Base-by-base conservation (phyloP, 1,140 invertebrate species). In the Venturia canescens region DNA sequence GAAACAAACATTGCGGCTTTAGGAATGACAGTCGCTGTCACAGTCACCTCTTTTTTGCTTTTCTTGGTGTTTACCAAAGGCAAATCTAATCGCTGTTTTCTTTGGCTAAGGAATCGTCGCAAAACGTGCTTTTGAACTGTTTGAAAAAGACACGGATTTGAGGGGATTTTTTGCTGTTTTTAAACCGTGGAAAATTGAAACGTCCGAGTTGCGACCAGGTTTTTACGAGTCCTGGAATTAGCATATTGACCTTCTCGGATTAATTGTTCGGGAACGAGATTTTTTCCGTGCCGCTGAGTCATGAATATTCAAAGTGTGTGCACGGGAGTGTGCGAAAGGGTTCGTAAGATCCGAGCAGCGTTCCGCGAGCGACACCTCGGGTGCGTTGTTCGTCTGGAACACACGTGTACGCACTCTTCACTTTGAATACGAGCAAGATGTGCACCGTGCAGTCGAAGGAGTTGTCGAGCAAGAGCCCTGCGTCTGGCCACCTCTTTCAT, bases 341-440 rank as follows among this genome's bases (percentile, higher is more conserved):
- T 69, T 69, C 4, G 29, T 18, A 69, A 31, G 29, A 69, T 29
- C 29, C 66, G 15, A 31, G 4, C 27, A 31, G 31, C 16, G 23
- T 18, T 63, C 23, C 23, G 60, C 23, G 60, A 23, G n/a, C 60
- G 60, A 63, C 60, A 63, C 60, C 60, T 63, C 60, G 60, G 27
- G 60, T 63, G 27, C 31, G 1, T 27, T 63, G 60, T 63, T 63
- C 60, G 66, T 69, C 66, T 69, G 66, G 15, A 69, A 69, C 26
- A 27, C 66, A 69, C 66, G 66, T 69, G 66, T 69, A 69, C 27
- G 31, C 66, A 31, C 66, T 16, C 66, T 69, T 21, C 16, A 69
- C 66, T 69, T 69, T 69, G 66, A 15, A 29, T 27, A 31, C 4
- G 31, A 31, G 9, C 66, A 69, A 69, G 66, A 69, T 69, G 31